Percentiles rank a stretch among this genome's conserved stretches.
Conservation (phyloP, 2,888 invertebrate species). For the Euplagia quadripunctaria region DNA sequence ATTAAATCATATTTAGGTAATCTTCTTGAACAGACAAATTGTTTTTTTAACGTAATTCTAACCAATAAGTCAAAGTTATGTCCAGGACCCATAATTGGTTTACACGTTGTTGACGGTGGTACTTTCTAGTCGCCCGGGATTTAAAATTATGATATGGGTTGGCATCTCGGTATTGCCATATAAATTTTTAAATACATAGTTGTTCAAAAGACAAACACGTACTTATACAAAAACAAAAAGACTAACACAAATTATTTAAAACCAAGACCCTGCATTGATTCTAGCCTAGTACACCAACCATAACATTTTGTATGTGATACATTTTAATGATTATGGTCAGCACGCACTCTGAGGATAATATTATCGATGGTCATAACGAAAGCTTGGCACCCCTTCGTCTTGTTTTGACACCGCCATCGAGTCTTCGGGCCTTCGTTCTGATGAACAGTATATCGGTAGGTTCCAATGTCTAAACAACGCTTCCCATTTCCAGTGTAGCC, state of each 20-base stretch:
- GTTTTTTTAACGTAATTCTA: not conserved
- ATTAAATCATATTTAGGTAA: no score
- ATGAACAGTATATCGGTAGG: slow-evolving; percentile 70
- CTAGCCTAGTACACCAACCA: not conserved
- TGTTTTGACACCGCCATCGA: slow-evolving; percentile 71
- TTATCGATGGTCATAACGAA: slow-evolving; percentile 70
- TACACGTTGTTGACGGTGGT: not conserved
- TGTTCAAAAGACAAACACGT: not conserved
- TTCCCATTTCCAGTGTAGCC: slow-evolving; percentile 70
- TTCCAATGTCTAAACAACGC: slow-evolving; percentile 69
- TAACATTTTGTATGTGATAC: not conserved
- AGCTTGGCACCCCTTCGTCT: slow-evolving; percentile 64
- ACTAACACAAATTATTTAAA: slow-evolving; percentile 1
- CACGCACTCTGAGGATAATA: slow-evolving; percentile 58
- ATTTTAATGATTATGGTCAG: slow-evolving; percentile 63
- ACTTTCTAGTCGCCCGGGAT: not conserved
- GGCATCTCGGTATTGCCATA: not conserved
- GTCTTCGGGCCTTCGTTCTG: slow-evolving; percentile 75
- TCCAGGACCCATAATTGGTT: not conserved
- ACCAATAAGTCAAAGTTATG: not conserved
- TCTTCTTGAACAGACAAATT: not conserved
- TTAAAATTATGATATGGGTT: not conserved
- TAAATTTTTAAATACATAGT: not conserved
- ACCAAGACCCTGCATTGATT: slow-evolving; percentile 3
- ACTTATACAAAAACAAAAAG: not conserved